Evolutionary conservation across 2,797 vertebrate species (phyloP).

Genomic region (Knipowitschia caucasica): DNA sequence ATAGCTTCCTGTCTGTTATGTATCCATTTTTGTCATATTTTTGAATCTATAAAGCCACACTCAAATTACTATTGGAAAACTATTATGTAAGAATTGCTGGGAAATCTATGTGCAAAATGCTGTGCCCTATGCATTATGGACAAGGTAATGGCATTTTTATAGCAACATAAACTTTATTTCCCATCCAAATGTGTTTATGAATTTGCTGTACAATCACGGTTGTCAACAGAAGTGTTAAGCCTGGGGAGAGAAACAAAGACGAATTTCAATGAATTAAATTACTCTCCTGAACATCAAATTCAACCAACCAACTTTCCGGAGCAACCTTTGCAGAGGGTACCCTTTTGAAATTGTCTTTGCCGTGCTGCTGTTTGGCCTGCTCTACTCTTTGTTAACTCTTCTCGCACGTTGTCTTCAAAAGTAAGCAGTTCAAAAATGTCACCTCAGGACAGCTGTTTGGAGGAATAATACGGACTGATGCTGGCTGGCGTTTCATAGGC

Average conservation of each 20-base stretch:
- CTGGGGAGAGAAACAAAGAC: not conserved
- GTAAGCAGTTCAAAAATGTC: slow-evolving; percentile 7
- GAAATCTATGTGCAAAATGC: not conserved
- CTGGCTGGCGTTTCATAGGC: slow-evolving; percentile 2
- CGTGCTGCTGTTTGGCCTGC: not conserved
- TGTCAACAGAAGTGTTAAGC: not conserved
- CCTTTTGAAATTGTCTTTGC: slow-evolving; percentile 1
- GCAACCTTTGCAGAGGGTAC: not conserved
- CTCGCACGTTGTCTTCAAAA: not conserved
- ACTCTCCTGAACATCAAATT: not conserved
- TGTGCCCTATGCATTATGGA: not conserved
- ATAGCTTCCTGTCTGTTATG: too few relatives aligned
- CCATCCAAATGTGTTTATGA: not conserved
- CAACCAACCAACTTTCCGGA: not conserved
- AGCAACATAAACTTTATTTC: not conserved
- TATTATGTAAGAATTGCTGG: not conserved
- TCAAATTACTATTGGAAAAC: not conserved
- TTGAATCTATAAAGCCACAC: not conserved
- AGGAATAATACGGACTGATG: slow-evolving; percentile 4
- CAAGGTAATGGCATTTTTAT: not conserved
- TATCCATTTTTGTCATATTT: not conserved
- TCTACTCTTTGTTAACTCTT: not conserved
- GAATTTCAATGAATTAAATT: not conserved
- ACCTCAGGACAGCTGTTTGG: not conserved
- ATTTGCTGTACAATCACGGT: not conserved